Evolutionary conservation across 2,113 vertebrate genomes (phyloP), one percentile per base, ranked within the genome.

Genomic region (Leptocoma aspasia): DNA sequence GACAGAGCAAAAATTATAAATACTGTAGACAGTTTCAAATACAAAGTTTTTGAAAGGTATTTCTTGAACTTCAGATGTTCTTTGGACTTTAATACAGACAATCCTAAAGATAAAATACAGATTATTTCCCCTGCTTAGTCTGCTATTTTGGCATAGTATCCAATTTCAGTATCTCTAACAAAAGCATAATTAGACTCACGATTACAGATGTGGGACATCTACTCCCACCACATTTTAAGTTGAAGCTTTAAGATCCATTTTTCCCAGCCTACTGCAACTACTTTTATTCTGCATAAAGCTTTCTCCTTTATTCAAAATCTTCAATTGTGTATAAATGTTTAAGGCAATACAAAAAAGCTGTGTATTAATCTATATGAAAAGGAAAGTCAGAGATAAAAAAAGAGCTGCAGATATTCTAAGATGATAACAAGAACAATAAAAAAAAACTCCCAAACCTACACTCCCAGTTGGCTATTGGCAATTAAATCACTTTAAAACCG

Each of bases 251-350:
- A 92, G 77, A 85, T 28, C 8, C 16, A 15, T 47, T 96, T 95
- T 90, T 72, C 73, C 44, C 56, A 89, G 64, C 83, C 47, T 77
- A 47, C 47, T 79, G 68, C 64, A 90, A 68, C 47, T 84, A 37
- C 75, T 89, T 92, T 52, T 81, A 60, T 71, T 89, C 39, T 88
- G 37, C 13, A n/a, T 82, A 28, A 79, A 69, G 52, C 11, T 87
- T 94, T 42, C 22, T 69, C 59, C 72, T 89, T 82, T 85, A 64
- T 86, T 89, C 63, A 86, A 49, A 71, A 63, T 37, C 63, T 86
- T 27, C 44, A 59, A 0, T 72, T 92, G 49, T 96, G 96, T 89
- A 82, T 89, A 94, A 96, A 96, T 61, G 60, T 95, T 96, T 95
- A 63, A 63, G 20, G 23, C 42, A 50, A 72, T 59, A 63, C 4